phyloP scores from a whole-genome alignment of 2,113 vertebrate species.

The Podarcis raffonei region DNA sequence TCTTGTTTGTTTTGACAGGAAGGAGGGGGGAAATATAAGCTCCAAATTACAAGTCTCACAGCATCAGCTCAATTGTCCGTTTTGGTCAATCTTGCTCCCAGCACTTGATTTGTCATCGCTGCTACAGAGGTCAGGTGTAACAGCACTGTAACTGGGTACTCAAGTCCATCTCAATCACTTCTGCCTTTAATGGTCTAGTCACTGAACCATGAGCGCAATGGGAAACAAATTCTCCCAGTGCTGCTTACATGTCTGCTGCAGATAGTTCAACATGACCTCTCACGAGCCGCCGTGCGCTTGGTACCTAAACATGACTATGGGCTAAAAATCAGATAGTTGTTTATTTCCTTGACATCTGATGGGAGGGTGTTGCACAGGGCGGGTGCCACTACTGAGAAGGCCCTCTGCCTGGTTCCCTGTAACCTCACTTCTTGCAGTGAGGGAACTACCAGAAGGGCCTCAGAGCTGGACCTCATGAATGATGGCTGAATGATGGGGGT shows the following conservation, averaged over 20 bases:
- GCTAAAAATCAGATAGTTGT: too few species aligned
- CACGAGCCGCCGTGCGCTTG: neutral
- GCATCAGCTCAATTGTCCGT: neutral
- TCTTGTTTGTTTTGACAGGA: neutral
- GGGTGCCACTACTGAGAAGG: too few species aligned
- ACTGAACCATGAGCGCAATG: neutral
- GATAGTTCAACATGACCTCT: neutral
- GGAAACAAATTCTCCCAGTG: neutral
- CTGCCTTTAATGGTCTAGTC: neutral
- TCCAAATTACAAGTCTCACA: neutral
- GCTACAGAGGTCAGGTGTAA: neutral
- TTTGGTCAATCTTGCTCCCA: too few species aligned
- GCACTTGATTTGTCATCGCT: too few species aligned
- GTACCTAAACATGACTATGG: neutral
- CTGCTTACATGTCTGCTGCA: neutral
- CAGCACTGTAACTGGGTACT: neutral
- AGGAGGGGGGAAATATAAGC: neutral
- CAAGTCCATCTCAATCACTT: neutral
- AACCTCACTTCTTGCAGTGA: too few species aligned
- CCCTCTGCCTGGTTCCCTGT: too few species aligned
- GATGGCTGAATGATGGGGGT: too few species aligned
- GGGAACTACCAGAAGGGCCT: too few species aligned
- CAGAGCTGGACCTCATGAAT: too few species aligned
- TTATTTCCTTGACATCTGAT: too few species aligned
- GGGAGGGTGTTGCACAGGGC: too few species aligned